phyloP scores from a whole-genome alignment of 2,113 vertebrate species.

The Nibea coibor region DNA sequence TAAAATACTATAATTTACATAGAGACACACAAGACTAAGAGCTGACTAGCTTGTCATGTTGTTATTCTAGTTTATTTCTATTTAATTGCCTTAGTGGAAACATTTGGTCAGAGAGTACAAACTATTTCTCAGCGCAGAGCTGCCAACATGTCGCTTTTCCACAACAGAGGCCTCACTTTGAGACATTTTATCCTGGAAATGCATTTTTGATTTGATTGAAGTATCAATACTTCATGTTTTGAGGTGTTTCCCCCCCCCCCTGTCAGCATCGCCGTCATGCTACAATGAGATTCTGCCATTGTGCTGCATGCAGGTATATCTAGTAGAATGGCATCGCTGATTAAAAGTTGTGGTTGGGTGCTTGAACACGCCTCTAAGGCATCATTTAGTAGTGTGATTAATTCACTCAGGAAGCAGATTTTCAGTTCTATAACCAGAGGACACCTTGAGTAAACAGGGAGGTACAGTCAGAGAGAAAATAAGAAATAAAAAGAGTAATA shows the following conservation, averaged over 20 bases:
- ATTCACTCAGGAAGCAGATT: conserved; percentile 49
- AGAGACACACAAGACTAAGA: background rate
- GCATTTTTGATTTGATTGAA: conserved; percentile 49
- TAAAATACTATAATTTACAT: background rate
- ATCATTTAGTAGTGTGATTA: conserved; percentile 62
- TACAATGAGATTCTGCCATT: conserved; percentile 49
- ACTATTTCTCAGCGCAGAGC: conserved; percentile 7
- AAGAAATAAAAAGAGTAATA: conserved; percentile 36
- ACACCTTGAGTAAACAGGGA: conserved; percentile 30
- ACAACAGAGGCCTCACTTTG: conserved; percentile 23
- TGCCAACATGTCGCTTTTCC: conserved; percentile 12
- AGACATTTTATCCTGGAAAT: conserved; percentile 29
- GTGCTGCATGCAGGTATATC: conserved; percentile 51
- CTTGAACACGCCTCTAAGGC: conserved; percentile 49
- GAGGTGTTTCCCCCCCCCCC: conserved; percentile 4
- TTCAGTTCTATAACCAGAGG: conserved; percentile 31
- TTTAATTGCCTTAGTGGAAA: background rate
- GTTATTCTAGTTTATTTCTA: background rate
- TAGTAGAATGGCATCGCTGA: conserved; percentile 54
- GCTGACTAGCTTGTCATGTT: background rate
- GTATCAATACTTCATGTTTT: conserved; percentile 56
- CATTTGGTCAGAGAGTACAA: background rate
- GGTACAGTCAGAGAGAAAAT: conserved; percentile 21
- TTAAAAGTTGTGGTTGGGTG: conserved; percentile 57
- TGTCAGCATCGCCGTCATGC: conserved; percentile 26